phyloP scores from a whole-genome alignment of 2,113 vertebrate genomes.

The Myocastor coypus region DNA sequence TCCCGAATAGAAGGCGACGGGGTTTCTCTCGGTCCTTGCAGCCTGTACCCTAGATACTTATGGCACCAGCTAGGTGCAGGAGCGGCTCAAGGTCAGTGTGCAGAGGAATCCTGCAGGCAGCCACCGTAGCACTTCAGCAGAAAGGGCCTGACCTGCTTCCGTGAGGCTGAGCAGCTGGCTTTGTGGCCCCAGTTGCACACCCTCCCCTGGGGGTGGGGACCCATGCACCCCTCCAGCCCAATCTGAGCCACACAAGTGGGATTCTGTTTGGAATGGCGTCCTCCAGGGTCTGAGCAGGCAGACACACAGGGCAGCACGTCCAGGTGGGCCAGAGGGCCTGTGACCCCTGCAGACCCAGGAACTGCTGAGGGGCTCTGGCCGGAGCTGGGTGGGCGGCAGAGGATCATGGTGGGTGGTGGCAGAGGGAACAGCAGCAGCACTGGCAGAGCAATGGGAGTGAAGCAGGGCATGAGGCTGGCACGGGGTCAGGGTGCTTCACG shows the following conservation, averaged over 20 bases:
- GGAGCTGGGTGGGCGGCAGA: accelerated
- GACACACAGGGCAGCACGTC: accelerated
- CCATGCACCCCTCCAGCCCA: background rate
- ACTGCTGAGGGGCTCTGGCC: background rate
- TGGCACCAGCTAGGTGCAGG: accelerated
- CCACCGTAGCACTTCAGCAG: too few species aligned
- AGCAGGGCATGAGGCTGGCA: accelerated
- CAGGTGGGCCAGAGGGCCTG: background rate
- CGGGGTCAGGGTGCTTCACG: background rate
- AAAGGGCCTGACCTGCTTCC: background rate
- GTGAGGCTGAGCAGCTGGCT: background rate
- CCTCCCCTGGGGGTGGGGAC: background rate
- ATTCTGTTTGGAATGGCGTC: background rate
- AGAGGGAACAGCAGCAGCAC: background rate
- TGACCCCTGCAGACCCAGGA: background rate
- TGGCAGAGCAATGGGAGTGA: background rate
- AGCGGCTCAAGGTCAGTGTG: background rate
- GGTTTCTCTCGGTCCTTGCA: background rate
- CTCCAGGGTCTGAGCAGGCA: background rate
- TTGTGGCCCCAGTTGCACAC: accelerated
- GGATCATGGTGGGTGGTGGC: background rate
- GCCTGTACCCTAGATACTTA: accelerated
- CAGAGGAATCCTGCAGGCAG: too few species aligned
- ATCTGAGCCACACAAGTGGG: background rate
- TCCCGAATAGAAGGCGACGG: background rate